These are phyloP conservation scores for Polypedilum pembai DNA, from an alignment of 1,140 invertebrate genomes.

Conservation along the genomic window DNA sequence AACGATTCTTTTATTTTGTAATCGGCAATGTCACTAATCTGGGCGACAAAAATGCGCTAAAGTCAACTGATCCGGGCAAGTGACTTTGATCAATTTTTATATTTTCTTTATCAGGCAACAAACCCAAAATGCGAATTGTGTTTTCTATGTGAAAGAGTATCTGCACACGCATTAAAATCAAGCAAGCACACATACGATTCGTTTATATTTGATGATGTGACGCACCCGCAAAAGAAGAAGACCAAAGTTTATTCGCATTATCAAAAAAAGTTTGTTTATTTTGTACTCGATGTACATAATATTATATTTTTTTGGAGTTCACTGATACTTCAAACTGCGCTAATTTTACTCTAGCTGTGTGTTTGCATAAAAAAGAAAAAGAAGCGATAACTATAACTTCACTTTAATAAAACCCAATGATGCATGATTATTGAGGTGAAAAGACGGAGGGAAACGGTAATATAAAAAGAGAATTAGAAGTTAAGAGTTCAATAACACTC, in stretches of 20 bases:
- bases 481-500: background rate
- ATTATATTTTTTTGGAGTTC: no score
- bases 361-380: background rate
- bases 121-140: no score
- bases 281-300: background rate
- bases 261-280: background rate
- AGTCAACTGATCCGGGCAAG: no score
- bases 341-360: no score
- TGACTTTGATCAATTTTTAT: no score
- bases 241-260: conserved; percentile 2
- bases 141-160: background rate
- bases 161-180: conserved; percentile 17
- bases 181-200: background rate
- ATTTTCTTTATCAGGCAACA: no score
- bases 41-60: no score
- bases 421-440: background rate
- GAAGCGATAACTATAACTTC: background rate
- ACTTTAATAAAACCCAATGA: background rate
- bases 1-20: no score
- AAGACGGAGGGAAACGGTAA: background rate
- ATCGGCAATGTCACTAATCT: no score
- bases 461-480: background rate
- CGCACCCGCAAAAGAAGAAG: conserved; percentile 15
- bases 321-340: no score
- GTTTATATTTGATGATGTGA: background rate